phyloP scores from a whole-genome alignment of 2,113 vertebrate genomes.

The Bothrops jararaca region DNA sequence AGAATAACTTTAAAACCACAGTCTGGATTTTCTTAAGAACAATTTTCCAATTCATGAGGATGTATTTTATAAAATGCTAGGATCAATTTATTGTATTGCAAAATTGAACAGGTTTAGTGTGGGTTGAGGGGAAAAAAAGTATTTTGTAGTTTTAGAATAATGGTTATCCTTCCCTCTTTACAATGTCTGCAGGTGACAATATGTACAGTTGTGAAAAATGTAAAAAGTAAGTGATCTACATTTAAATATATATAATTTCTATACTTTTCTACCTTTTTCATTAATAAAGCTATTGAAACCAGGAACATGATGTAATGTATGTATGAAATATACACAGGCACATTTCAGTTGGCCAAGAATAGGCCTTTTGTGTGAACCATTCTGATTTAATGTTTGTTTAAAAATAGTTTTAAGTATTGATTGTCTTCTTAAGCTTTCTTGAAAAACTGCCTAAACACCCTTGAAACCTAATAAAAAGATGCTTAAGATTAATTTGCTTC shows the following conservation, averaged over 20 bases:
- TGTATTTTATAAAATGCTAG: not conserved
- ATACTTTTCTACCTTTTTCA: not conserved
- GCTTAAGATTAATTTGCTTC: not conserved
- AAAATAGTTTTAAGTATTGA: not conserved
- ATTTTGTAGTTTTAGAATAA: constrained; percentile 35
- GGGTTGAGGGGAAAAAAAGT: not conserved
- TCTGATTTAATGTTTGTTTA: not conserved
- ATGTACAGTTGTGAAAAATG: constrained; percentile 99
- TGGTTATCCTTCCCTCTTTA: constrained; percentile 24
- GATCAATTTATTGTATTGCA: not conserved
- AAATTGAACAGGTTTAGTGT: not conserved
- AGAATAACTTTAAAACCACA: not conserved
- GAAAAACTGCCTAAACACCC: not conserved
- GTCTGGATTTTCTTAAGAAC: not conserved
- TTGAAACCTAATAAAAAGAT: not conserved
- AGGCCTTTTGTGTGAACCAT: not conserved
- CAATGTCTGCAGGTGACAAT: constrained; percentile 85
- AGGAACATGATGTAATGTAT: not conserved
- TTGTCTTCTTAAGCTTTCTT: not conserved
- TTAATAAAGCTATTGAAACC: not conserved
- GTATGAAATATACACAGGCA: not conserved
- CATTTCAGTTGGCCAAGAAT: not conserved
- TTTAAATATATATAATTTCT: not conserved
- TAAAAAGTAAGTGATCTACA: constrained; percentile 89
- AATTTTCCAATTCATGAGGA: not conserved